Conservation (phyloP, 2,113 vertebrate species). For the Prunella fulvescens region DNA sequence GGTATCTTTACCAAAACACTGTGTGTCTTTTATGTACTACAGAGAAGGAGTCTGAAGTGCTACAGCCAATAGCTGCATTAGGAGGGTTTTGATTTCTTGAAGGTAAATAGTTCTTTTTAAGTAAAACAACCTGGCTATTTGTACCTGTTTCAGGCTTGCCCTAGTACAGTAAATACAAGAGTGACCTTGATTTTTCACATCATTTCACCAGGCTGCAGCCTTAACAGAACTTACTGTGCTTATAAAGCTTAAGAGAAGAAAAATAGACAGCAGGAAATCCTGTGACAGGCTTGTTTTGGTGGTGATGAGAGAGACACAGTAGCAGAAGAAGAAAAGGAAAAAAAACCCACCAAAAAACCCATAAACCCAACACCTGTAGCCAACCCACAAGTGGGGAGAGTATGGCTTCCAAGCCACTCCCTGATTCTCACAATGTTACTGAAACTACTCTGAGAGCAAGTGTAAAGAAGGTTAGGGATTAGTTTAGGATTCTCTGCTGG, state of each 20-base stretch:
- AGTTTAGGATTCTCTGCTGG: not conserved
- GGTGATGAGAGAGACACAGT: not conserved
- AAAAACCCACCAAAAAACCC: not conserved
- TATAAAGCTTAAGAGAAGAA: not conserved
- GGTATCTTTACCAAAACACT: not conserved
- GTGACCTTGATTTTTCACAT: constrained; percentile 43
- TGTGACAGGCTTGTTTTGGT: not conserved
- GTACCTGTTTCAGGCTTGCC: not conserved
- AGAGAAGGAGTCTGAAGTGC: not conserved
- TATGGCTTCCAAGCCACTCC: not conserved
- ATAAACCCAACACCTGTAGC: not conserved
- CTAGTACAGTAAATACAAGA: not conserved
- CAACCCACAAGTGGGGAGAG: not conserved
- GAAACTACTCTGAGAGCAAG: not conserved
- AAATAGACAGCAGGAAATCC: constrained; percentile 46
- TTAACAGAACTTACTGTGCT: not conserved
- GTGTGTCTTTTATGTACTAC: not conserved
- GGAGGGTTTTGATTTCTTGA: not conserved
- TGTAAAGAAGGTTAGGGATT: not conserved
- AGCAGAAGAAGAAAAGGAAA: not conserved
- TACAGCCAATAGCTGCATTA: not conserved
- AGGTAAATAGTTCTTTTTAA: not conserved
- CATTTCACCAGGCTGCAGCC: not conserved
- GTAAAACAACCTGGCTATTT: constrained; percentile 10
- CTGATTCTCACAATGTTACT: not conserved